These are phyloP conservation scores for Phrynosoma blainvillii DNA, from an alignment of 2,113 vertebrate genomes.

Conservation along the genomic window DNA sequence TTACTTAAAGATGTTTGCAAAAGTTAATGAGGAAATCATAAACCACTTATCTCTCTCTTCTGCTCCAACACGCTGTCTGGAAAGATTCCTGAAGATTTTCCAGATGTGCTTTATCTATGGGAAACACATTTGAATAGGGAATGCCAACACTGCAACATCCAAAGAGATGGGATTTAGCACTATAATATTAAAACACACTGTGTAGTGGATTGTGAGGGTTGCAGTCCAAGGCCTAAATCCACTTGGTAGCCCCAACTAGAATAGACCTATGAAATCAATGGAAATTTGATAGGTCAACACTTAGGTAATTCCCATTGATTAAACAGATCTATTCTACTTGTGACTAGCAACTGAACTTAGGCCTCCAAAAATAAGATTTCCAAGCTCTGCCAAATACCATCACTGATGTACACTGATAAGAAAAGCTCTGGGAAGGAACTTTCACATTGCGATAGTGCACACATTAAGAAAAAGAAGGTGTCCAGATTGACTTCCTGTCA, in stretches of 20 bases:
- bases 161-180: neutral
- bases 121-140: neutral
- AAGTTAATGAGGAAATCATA: neutral
- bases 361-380: too few relatives aligned
- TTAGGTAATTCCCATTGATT: too few relatives aligned
- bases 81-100: constrained; percentile 1
- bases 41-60: neutral
- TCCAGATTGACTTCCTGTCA: neutral
- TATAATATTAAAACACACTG: neutral
- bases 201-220: too few relatives aligned
- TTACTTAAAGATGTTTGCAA: neutral
- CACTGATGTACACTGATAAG: neutral
- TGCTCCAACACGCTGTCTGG: neutral
- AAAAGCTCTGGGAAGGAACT: neutral
- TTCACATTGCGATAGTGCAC: neutral
- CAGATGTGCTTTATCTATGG: neutral
- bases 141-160: neutral
- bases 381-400: neutral
- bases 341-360: too few relatives aligned
- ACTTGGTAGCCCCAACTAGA: too few relatives aligned
- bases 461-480: neutral
- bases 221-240: too few relatives aligned
- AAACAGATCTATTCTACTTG: too few relatives aligned
- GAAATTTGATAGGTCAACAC: too few relatives aligned
- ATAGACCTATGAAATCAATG: too few relatives aligned